Conservation (phyloP, 2,113 vertebrate genomes). For the Forbesichthys papilliferus region DNA sequence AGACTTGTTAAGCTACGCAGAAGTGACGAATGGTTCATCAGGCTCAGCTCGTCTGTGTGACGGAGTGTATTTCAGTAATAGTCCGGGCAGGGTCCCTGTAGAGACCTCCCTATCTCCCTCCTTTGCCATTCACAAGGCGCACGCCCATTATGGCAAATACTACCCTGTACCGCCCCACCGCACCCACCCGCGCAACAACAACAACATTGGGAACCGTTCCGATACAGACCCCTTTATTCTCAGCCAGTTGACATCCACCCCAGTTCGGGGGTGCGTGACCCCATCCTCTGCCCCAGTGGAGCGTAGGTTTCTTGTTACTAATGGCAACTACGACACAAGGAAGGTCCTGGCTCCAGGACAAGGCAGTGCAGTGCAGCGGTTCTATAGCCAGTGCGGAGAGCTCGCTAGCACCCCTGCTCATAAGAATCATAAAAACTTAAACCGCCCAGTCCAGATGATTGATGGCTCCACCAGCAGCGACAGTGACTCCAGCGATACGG, state of each 20-base stretch:
- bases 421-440: slow-evolving; percentile 56
- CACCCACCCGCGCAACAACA: slow-evolving; percentile 67
- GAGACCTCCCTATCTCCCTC: slow-evolving; percentile 18
- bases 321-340: slow-evolving; percentile 64
- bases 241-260: slow-evolving; percentile 80
- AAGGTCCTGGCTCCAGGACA: slow-evolving; percentile 58
- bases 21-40: slow-evolving; percentile 57
- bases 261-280: slow-evolving; percentile 50
- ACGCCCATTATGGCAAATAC: slow-evolving; percentile 61
- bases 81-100: slow-evolving; percentile 14
- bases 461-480: slow-evolving; percentile 89
- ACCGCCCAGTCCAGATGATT: slow-evolving; percentile 79
- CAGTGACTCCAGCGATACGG: slow-evolving; percentile 86
- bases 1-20: slow-evolving; percentile 78
- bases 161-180: slow-evolving; percentile 71
- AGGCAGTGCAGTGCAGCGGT: slow-evolving; percentile 58
- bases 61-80: slow-evolving; percentile 58
- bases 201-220: slow-evolving; percentile 80
- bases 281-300: slow-evolving; percentile 68
- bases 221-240: slow-evolving; percentile 89
- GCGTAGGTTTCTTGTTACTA: slow-evolving; percentile 68
- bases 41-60: slow-evolving; percentile 46
- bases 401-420: neutral
- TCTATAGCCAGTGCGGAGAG: slow-evolving; percentile 62
- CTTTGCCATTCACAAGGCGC: slow-evolving; percentile 41